These are phyloP conservation scores for Irena cyanogastra DNA, from an alignment of 2,113 vertebrate genomes.

Conservation along the genomic window DNA sequence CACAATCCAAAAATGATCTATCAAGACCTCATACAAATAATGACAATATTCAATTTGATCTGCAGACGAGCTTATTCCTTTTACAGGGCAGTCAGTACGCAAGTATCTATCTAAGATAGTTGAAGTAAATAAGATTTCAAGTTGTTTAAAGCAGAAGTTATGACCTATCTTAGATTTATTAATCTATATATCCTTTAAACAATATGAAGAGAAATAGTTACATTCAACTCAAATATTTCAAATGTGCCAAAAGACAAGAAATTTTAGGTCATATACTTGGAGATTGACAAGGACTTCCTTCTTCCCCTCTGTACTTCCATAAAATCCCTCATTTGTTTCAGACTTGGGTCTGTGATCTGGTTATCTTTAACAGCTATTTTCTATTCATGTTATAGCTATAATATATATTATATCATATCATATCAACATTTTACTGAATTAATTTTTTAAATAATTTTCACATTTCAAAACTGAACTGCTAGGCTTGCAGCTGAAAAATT, in stretches of 20 bases:
- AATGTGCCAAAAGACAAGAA: neutral
- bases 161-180: neutral
- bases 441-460: neutral
- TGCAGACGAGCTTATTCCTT: neutral
- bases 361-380: neutral
- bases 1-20: neutral
- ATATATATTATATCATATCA: neutral
- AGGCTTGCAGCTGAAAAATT: neutral
- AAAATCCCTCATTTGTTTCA: neutral
- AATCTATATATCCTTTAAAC: neutral
- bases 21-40: neutral
- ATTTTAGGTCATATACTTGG: neutral
- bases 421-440: neutral
- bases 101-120: fast-evolving
- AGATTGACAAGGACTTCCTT: neutral
- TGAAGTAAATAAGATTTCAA: neutral
- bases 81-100: neutral
- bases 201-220: neutral
- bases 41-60: neutral
- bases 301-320: neutral
- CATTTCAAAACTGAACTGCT: neutral
- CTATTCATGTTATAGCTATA: neutral
- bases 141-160: neutral
- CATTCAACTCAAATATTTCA: neutral
- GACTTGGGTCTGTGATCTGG: neutral